Evolutionary conservation across 1,140 invertebrate species (phyloP), one percentile per base, ranked within the genome.

Genomic region (Octopus sinensis): DNA sequence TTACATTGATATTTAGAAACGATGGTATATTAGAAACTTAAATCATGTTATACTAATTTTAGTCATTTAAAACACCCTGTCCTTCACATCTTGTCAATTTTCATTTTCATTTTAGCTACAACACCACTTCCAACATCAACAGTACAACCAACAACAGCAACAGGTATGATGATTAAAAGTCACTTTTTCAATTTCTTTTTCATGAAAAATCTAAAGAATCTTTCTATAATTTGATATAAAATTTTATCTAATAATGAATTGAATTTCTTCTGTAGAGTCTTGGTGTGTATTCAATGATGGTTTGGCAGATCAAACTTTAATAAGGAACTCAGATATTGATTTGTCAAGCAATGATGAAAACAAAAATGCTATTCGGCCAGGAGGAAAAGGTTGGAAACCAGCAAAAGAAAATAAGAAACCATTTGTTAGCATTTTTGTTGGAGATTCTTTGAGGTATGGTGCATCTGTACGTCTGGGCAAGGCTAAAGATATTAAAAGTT

Each of bases 261-360:
- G 30, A 43, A 43, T 43, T 43, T 43, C 30, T 43, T 43, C 30
- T 43, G 30, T 43, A 73, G 68, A 13, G 5, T 73, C 68, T 73
- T 73, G 17, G 68, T 73, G 68, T 73, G 68, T 73, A n/a, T n/a
- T n/a, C 5, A 13, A 73, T 6, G 68, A 73, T 73, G 68, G 68
- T 5, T 17, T 73, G 68, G 68, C 68, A n/a, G 68, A 73, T 73
- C 5, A 13, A 0, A n/a, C 68, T 17, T 73, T 73, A 23, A 17
- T 73, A 17, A 73, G 68, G 30, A 73, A 73, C 68, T 73, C 17
- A 6, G 68, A 73, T 73, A 73, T 73, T 73, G 13, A 73, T 10
- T 13, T 73, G 68, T 73, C 68, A 13, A 73, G 68, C 30, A 73
- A 73, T 73, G 68, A 73, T n/a, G 68, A 73, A 73, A 9, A 73